phyloP scores from a whole-genome alignment of 2,113 vertebrate genomes.

The Corythornis cristatus region DNA sequence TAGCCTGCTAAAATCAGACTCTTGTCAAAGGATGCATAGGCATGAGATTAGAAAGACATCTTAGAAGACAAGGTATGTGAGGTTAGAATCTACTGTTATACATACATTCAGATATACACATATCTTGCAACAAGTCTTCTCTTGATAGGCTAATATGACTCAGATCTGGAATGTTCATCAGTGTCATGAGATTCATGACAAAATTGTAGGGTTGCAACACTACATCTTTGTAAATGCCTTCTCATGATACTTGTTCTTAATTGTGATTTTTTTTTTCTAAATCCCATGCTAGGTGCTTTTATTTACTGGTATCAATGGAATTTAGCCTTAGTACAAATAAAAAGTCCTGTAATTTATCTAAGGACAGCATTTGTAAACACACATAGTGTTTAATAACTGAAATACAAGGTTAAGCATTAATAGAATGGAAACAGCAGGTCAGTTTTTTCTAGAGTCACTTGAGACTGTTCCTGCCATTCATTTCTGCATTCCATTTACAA shows the following conservation, averaged over 20 bases:
- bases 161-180: background rate
- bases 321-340: background rate
- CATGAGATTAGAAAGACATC: background rate
- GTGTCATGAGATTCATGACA: background rate
- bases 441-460: background rate
- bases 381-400: background rate
- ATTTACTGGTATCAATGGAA: background rate
- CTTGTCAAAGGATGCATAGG: background rate
- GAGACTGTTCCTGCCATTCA: background rate
- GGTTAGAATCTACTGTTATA: background rate
- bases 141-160: background rate
- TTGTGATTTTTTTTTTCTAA: background rate
- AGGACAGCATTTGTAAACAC: background rate
- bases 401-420: background rate
- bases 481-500: background rate
- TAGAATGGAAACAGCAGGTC: background rate
- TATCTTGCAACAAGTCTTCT: background rate
- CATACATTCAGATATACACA: background rate
- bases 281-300: background rate
- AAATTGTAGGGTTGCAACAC: background rate
- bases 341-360: background rate
- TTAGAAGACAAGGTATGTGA: background rate
- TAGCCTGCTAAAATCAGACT: background rate
- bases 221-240: background rate
- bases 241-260: background rate